A percentile compares a stretch with the other conserved stretches of the same genome.
phyloP scores from a whole-genome alignment of 2,113 vertebrate genomes.

The Genyomyrus donnyi region DNA sequence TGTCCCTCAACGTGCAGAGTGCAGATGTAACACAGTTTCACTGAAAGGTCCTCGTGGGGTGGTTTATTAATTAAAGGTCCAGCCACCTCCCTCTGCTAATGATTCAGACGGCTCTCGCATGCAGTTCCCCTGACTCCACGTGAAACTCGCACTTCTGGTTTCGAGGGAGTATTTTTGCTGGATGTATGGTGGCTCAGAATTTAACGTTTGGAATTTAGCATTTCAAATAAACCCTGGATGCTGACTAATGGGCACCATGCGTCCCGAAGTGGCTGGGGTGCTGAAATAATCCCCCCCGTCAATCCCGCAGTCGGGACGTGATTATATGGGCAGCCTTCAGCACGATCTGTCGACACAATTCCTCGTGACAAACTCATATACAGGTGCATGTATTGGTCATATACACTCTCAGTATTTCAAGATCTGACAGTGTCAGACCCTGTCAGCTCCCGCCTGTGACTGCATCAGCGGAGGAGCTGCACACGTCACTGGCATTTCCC shows the following conservation, averaged over 20 bases:
- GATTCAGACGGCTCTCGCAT: background rate
- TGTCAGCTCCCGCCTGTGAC: background rate
- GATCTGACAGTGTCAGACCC: background rate
- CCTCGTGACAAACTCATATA: background rate
- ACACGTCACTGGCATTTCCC: background rate
- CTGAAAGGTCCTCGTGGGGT: background rate
- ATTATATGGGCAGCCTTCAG: background rate
- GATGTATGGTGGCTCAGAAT: background rate
- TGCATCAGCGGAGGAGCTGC: background rate
- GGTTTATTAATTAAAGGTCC: background rate
- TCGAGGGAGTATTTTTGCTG: background rate
- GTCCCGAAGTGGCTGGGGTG: background rate
- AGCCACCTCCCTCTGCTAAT: background rate
- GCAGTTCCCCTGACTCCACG: background rate
- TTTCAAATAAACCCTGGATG: background rate
- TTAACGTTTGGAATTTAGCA: background rate
- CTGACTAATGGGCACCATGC: background rate
- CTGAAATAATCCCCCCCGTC: background rate
- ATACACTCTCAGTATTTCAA: background rate
- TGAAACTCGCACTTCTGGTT: background rate
- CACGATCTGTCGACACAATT: background rate
- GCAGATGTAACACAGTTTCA: background rate
- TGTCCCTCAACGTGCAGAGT: background rate
- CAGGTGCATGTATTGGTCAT: background rate
- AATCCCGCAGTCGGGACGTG: background rate